Percentiles rank a stretch among this genome's conserved stretches.
These are phyloP conservation scores for Stichopus horrens DNA, from an alignment of 53 echinoderm and acorn worm genomes.

Conservation along the genomic window DNA sequence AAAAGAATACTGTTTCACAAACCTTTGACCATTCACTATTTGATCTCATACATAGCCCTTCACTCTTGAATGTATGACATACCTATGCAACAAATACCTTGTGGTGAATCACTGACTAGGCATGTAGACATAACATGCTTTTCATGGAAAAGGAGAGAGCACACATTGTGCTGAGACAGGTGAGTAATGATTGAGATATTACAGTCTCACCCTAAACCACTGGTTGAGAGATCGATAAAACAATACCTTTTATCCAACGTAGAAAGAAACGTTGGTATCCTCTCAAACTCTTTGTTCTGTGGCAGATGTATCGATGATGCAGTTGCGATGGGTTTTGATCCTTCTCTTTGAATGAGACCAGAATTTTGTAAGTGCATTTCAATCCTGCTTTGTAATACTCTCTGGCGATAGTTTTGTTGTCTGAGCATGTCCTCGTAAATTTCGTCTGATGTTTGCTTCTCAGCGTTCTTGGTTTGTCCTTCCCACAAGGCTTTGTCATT, in stretches of 20 bases:
- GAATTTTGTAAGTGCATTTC: background rate
- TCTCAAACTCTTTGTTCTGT: background rate
- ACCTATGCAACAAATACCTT: too few relatives aligned
- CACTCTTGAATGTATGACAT: too few relatives aligned
- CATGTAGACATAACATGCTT: too few relatives aligned
- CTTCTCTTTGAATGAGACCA: background rate
- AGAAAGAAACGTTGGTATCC: slow-evolving; percentile 4
- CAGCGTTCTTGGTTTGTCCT: background rate
- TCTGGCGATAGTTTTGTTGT: background rate
- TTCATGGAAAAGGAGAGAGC: background rate
- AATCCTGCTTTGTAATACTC: background rate
- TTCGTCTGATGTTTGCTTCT: background rate
- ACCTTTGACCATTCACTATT: too few relatives aligned
- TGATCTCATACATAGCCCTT: too few relatives aligned
- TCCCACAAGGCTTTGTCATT: too few relatives aligned
- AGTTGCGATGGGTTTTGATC: background rate
- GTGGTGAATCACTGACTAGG: too few relatives aligned
- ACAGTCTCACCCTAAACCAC: too few relatives aligned
- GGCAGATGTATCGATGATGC: background rate
- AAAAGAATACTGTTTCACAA: too few relatives aligned
- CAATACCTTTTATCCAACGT: slow-evolving; percentile 16
- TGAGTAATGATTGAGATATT: background rate
- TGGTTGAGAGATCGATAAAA: background rate
- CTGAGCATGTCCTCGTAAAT: background rate
- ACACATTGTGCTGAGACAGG: background rate